Evolutionary conservation across 1,140 invertebrate genomes (phyloP), one percentile per base, ranked within the genome.

Genomic region (Philaenus spumarius): DNA sequence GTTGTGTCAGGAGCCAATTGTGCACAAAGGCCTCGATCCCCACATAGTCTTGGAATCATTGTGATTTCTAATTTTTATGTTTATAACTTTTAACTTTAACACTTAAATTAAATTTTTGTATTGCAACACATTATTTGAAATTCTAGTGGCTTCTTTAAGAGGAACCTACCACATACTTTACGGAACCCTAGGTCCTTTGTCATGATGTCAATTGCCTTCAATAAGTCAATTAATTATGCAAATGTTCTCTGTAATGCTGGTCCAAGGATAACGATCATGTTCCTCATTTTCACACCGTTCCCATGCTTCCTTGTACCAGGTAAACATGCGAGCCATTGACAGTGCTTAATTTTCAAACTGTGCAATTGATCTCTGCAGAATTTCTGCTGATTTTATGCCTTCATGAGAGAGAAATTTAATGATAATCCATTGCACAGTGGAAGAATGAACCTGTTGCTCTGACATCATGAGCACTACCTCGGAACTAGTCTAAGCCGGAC

Each of bases 1-100:
- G 46, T 59, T 42, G 47, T 59, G 48, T 3, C 42, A 24, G 26
- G 2, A 60, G 58, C 58, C 58, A 59, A 26, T 60, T 60, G 58
- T 20, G 42, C 52, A 55, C 50, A 43, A 43, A 52, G 7, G 1
- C 51, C 24, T 55, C 52, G 23, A 54, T 22, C 6, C 17, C 52
- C 7, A 15, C 52, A 23, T 54, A n/a, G 15, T 42, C 39, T 22
- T 39, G 2, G 17, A 54, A 54, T 54, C 37, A 12, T 54, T 54
- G 34, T 19, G 12, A 34, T 30, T 24, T 23, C 12, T 7, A 37
- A 37, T 7, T n/a, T 37, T 37, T n/a, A 37, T 37, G 35, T 37
- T 9, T 9, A 37, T 37, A 37, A 37, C 7, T 37, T 37, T n/a
- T 37, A 9, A 37, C 7, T 37, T n/a, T n/a, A n/a, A n/a, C n/a